Evolutionary conservation across 2,888 invertebrate genomes (phyloP), one percentile per base, ranked within the genome.

Genomic region (Plagodis pulveraria): DNA sequence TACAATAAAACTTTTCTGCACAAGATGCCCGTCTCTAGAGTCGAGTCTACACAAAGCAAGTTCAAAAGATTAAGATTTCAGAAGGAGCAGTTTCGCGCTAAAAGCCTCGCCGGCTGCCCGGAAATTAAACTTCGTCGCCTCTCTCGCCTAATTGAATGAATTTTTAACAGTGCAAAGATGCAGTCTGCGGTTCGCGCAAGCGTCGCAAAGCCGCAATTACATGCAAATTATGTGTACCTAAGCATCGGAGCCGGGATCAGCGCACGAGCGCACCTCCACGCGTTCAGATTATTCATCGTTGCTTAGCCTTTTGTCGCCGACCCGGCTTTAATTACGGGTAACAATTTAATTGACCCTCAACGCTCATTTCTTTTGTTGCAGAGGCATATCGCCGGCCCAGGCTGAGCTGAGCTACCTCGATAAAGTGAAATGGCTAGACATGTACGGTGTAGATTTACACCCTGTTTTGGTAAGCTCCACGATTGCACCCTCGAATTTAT

Each of bases 361-460:
- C 63, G 65, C 60, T 70, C 67, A 42, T 72, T 66, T 65, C 66
- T 58, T 66, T 73, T 77, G 73, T 83, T 85, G 65, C 93, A 97
- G 97, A 69, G 98, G 98, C 67, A 96, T 97, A 86, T 95, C 97
- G 73, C 98, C 99, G 62, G 96, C 98, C 55, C 96, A 97, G 72
- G 98, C 98, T 40, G 99, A 99, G 92, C 94, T 98, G 77, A 97
- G 97, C 93, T 99, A 97, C 92, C 94, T 99, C 87, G 98, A 99
- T 90, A 98, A 98, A 94, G 98, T 98, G 74, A 99, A 99, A 94
- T 99, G 99, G 99, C 94, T 99, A 78, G 99, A 99, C 87, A 98
- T 99, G 97, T 99, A 99, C 83, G 99, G 99, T 51, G 98, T 99
- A 50, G 99, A 99, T 93, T 94, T 99, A 74, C 99, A 99, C 93